Evolutionary conservation across 23 tunicate genomes (phyloP), one percentile per base, ranked within the genome.

Genomic region (Styela plicata): DNA sequence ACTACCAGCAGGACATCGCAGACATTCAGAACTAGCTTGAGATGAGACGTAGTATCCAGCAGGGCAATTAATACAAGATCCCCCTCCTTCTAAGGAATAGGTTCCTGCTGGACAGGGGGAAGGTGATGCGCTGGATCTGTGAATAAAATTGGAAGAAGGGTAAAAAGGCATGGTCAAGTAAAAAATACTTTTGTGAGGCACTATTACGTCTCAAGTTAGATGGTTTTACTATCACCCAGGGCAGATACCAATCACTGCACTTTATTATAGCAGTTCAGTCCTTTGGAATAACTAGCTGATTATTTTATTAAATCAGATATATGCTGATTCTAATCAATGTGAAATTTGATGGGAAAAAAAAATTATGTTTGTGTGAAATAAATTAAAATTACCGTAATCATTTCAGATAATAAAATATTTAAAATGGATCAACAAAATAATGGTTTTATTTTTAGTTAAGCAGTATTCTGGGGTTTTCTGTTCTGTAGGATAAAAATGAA

Each of bases 41-140:
- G 28, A 52, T 53, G 24, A 28, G 29, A 85, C 82, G 63, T 79
- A 90, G 29, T 74, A 82, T 22, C 96, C 96, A 3, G 33, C 63
- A 24, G 68, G 32, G 61, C 96, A 90, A 18, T 71, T 0, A 2
- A 79, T 74, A 31, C 96, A 90, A 29, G 74, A 63, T 21, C 33
- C 63, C 2, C 74, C 27, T 17, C 83, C 85, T 3, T 35, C 66
- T 24, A n/a, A 5, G 2, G 96, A 90, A 63, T 64, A 91, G 20
- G 87, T 91, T 1, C 97, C 97, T 23, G 97, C 82, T 5, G 18
- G 69, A 61, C 97, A 91, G 1, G 79, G 62, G 1, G 70, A 64
- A 23, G 87, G 86, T 26, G 70, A 61, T 2, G 57, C 13, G 57
- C n/a, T n/a, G n/a, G n/a, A n/a, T n/a, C n/a, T n/a, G n/a, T n/a